Conservation (phyloP, 2,797 vertebrate species). For the Leptatherina wallacei region DNA sequence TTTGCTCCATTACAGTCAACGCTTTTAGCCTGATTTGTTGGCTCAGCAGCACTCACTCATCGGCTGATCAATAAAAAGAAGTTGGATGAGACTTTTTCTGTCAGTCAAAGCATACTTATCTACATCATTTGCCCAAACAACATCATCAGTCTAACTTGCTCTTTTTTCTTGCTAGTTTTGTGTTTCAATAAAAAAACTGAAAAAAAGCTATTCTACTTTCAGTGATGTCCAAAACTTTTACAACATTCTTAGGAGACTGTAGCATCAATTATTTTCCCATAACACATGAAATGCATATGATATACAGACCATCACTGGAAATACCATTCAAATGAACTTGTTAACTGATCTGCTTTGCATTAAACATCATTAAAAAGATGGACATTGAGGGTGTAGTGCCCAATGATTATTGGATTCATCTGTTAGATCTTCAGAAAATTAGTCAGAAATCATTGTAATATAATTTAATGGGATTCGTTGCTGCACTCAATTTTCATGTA, state of each 20-base stretch:
- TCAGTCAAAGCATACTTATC: constrained; percentile 24
- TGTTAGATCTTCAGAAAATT: not conserved
- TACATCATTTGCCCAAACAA: constrained; percentile 3
- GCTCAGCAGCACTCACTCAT: constrained; percentile 77
- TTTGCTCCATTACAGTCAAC: constrained; percentile 76
- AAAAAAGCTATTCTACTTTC: constrained; percentile 10
- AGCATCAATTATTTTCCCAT: constrained; percentile 23
- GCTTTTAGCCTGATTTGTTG: constrained; percentile 68
- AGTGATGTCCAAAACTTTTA: constrained; percentile 30
- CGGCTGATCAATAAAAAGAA: constrained; percentile 73
- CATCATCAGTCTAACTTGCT: not conserved
- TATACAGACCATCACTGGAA: constrained; percentile 12
- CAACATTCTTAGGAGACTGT: constrained; percentile 20
- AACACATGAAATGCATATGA: constrained; percentile 35
- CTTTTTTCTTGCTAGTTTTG: constrained; percentile 15
- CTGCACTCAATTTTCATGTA: not conserved
- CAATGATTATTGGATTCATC: not conserved
- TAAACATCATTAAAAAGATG: constrained; percentile 5
- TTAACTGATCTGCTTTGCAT: constrained; percentile 16
- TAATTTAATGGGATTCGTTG: not conserved
- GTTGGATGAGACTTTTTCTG: constrained; percentile 60
- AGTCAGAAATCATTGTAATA: not conserved
- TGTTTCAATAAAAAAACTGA: not conserved
- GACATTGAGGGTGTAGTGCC: constrained; percentile 1
- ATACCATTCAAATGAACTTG: constrained; percentile 32